Evolutionary conservation across 2,797 vertebrate genomes (phyloP).

Genomic region (Trachops cirrhosus): DNA sequence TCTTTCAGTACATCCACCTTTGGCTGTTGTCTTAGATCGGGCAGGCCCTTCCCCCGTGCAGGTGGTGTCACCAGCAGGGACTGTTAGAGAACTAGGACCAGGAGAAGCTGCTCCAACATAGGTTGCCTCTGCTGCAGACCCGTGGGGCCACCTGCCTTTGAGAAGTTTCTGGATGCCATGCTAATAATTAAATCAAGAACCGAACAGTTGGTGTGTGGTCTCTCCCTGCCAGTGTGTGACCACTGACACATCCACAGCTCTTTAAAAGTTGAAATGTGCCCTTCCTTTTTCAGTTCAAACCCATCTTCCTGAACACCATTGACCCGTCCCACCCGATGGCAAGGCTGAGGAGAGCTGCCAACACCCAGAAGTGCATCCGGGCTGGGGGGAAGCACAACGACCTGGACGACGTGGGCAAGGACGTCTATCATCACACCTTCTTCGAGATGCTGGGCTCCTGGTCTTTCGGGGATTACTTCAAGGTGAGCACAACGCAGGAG

Average conservation of each 20-base stretch:
- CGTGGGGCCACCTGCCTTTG: not conserved
- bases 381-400: slow-evolving; percentile 99
- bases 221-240: not conserved
- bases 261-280: slow-evolving; percentile 2
- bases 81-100: not conserved
- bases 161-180: not conserved
- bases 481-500: slow-evolving; percentile 84
- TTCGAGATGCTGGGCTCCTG: slow-evolving; percentile 99
- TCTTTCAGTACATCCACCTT: not conserved
- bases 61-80: not conserved
- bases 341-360: slow-evolving; percentile 93
- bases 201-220: not conserved
- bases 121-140: not conserved
- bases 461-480: slow-evolving; percentile 99
- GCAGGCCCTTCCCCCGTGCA: not conserved
- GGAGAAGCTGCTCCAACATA: not conserved
- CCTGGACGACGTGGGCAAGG: slow-evolving; percentile 98
- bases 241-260: not conserved
- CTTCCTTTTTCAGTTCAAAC: slow-evolving; percentile 90
- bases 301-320: slow-evolving; percentile 98
- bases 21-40: not conserved
- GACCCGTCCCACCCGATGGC: slow-evolving; percentile 97
- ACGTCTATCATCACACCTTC: slow-evolving; percentile 99
- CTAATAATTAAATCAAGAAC: not conserved
- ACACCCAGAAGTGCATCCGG: slow-evolving; percentile 98